These are phyloP conservation scores for Salarias fasciatus DNA, from an alignment of 2,797 vertebrate species.

Conservation along the genomic window DNA sequence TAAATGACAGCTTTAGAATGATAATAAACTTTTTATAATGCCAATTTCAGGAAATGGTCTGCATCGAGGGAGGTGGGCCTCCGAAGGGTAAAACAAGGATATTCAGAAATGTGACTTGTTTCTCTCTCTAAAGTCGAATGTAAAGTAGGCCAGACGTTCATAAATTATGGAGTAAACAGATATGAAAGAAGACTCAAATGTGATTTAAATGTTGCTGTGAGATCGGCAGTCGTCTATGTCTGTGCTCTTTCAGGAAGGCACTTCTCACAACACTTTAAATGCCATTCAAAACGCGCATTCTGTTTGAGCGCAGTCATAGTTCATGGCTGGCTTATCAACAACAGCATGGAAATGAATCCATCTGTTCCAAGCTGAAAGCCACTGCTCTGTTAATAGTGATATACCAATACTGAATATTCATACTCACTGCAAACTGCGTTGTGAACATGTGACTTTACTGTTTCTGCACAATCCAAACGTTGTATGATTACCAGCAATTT, in stretches of 20 bases:
- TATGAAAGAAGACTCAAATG: conserved; percentile 57
- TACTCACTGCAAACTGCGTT: too few species aligned
- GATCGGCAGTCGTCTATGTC: conserved; percentile 53
- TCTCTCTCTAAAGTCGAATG: conserved; percentile 35
- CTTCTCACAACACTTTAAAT: conserved; percentile 47
- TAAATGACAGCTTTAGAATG: background rate
- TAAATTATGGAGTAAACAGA: conserved; percentile 69
- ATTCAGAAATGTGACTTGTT: conserved; percentile 22
- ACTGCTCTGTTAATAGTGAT: background rate
- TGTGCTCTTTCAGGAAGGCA: conserved; percentile 34
- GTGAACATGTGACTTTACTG: background rate
- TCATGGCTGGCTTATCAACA: conserved; percentile 33
- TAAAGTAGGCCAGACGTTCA: conserved; percentile 61
- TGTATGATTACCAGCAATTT: background rate
- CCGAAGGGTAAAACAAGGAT: conserved; percentile 18
- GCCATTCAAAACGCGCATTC: conserved; percentile 49
- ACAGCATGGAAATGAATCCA: conserved; percentile 30
- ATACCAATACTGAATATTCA: background rate
- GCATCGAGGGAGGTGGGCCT: background rate
- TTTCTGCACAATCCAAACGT: background rate
- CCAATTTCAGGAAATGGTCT: conserved; percentile 7
- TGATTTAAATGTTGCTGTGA: conserved; percentile 63
- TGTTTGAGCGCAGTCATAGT: conserved; percentile 32
- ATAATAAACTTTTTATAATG: background rate
- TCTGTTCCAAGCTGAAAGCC: conserved; percentile 8